Percentiles rank a stretch among this genome's conserved stretches.
Evolutionary conservation across 2,113 vertebrate species (phyloP).

Genomic region (Thomomys bottae): DNA sequence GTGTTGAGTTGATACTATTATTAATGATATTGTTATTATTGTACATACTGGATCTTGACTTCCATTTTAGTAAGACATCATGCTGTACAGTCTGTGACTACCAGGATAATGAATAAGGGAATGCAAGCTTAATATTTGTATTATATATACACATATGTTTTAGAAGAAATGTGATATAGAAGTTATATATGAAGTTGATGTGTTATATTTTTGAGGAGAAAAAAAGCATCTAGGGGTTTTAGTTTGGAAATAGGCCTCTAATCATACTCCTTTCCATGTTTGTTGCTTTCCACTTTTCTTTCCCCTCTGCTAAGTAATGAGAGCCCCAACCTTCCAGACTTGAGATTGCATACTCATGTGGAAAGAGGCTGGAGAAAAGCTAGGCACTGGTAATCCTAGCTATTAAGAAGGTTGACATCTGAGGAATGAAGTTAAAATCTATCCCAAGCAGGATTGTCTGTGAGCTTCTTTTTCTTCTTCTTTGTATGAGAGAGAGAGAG

Average conservation of each 20-base stretch:
- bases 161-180: constrained; percentile 7
- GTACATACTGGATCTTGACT: neutral
- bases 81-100: neutral
- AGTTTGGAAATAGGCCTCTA: neutral
- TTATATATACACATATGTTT: neutral
- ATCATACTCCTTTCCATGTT: neutral
- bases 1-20: neutral
- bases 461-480: neutral
- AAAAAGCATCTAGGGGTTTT: neutral
- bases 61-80: neutral
- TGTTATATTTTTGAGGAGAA: neutral
- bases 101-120: constrained; percentile 1
- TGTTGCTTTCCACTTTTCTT: neutral
- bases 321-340: neutral
- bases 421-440: no score
- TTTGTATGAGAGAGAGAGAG: neutral
- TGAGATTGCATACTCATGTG: neutral
- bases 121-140: neutral
- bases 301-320: neutral
- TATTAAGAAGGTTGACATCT: no score
- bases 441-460: no score
- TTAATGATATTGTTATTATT: neutral
- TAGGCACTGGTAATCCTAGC: no score
- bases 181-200: neutral
- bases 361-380: no score